Base-by-base conservation (phyloP, 2,888 invertebrate species). In the Drosophila pseudotakahashii region DNA sequence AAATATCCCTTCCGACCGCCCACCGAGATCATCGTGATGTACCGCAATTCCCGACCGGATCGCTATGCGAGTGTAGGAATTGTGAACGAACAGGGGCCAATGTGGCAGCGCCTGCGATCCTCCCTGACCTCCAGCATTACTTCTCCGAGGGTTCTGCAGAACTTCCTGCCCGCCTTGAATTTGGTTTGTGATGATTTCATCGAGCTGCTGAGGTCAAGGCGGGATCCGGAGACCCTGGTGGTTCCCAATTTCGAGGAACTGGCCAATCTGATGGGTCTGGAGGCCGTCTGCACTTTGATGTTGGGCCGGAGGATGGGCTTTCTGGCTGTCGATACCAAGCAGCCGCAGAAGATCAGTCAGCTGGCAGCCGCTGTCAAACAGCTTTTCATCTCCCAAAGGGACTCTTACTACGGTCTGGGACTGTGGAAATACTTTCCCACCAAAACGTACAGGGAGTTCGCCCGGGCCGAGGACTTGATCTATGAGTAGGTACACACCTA, bases 351-450 rank as follows among this genome's bases (percentile, higher is more conserved):
- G 19, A 94, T 94, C 0, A 93, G 93, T 58, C 93, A 94, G 32
- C 91, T 97, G 37, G 95, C 96, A 2, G 92, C 94, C n/a, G 96
- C 96, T 0, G 95, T 96, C 3, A 95, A 96, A 87, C 93, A 95
- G 42, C 95, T 96, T 85, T 97, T 97, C 90, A 93, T 95, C 50
- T 95, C 96, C 0, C 95, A 95, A 75, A 93, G 97, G 61, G 97
- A 97, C 89, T 96, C 96, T 1, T 96, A 95, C 91, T 97, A 95
- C 90, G 96, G 97, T 0, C 55, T 90, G 55, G 96, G 97, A 0
- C 91, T 96, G 59, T 97, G 97, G 97, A 97, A 97, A 92, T 93
- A 96, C 70, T 94, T 95, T 14, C 94, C 95, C 0, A 96, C 97
- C 0, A 92, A 93, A 51, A 93, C 96, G 0, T 97, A 97, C 90